A percentile compares a stretch with the other conserved stretches of the same genome.
phyloP scores from a whole-genome alignment of 2,888 invertebrate species.

The Agriotes lineatus region DNA sequence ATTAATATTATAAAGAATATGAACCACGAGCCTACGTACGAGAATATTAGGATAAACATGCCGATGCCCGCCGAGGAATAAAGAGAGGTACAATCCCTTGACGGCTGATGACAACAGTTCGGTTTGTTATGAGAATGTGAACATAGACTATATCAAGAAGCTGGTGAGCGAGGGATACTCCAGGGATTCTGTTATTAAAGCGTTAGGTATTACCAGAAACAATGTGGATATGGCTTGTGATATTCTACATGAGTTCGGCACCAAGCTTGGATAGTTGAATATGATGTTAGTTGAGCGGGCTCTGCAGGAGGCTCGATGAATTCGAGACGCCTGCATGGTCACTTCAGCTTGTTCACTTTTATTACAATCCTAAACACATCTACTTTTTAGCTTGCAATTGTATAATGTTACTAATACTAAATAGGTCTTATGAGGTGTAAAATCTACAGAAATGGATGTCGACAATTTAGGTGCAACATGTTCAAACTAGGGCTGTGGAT shows the following conservation, averaged over 20 bases:
- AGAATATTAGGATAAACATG: slow-evolving; percentile 58
- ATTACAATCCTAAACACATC: neutral
- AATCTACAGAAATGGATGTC: no score
- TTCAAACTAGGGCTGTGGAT: no score
- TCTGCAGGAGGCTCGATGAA: slow-evolving; percentile 2
- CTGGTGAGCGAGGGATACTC: slow-evolving; percentile 92
- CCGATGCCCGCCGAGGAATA: slow-evolving; percentile 58
- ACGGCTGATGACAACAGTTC: slow-evolving; percentile 61
- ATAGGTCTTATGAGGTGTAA: neutral
- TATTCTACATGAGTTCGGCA: slow-evolving; percentile 90
- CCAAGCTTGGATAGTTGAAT: slow-evolving; percentile 65
- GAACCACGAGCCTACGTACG: slow-evolving; percentile 48
- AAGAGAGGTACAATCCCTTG: slow-evolving; percentile 59
- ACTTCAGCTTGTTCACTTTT: neutral
- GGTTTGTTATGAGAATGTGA: slow-evolving; percentile 86
- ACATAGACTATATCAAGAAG: slow-evolving; percentile 90
- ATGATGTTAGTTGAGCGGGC: neutral
- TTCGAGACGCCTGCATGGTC: neutral
- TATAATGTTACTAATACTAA: slow-evolving; percentile 13
- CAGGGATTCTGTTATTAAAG: slow-evolving; percentile 90
- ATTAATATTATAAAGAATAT: slow-evolving; percentile 38
- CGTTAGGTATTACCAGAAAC: slow-evolving; percentile 92
- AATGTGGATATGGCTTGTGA: slow-evolving; percentile 97
- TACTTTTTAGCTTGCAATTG: slow-evolving; percentile 23
- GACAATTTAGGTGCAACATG: no score